Conservation (phyloP, 2,888 invertebrate genomes). For the Liopterus haemorrhoidalis region DNA sequence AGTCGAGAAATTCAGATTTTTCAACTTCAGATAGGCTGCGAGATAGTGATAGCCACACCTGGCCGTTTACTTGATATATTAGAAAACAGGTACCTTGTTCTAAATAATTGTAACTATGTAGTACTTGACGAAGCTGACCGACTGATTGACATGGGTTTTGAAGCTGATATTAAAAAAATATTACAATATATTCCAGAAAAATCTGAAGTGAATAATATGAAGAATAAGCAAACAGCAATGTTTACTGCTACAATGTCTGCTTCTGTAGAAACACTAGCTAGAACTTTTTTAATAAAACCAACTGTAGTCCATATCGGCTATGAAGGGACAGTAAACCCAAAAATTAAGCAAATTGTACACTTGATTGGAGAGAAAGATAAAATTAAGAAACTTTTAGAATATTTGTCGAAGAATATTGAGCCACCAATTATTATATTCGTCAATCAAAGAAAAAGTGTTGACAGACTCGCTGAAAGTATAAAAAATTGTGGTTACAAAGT, state of each 20-base stretch:
- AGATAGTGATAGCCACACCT: conserved; percentile 98
- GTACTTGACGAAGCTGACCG: conserved; percentile 95
- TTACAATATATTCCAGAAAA: conserved; percentile 86
- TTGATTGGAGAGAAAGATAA: conserved; percentile 95
- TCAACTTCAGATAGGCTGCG: no score
- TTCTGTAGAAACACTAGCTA: conserved; percentile 91
- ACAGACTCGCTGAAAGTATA: conserved; percentile 88
- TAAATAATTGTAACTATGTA: conserved; percentile 97
- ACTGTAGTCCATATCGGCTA: conserved; percentile 67
- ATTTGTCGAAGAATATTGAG: conserved; percentile 83
- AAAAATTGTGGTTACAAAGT: conserved; percentile 95
- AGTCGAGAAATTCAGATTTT: no score
- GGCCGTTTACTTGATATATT: conserved; percentile 98
- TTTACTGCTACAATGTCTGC: conserved; percentile 99
- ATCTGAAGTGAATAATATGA: conserved; percentile 95
- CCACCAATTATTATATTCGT: conserved; percentile 99
- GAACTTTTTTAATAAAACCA: conserved; percentile 89
- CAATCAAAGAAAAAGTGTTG: conserved; percentile 99
- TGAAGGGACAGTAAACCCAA: conserved; percentile 74
- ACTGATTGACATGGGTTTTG: conserved; percentile 99
- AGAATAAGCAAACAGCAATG: conserved; percentile 99
- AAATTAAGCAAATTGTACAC: conserved; percentile 95
- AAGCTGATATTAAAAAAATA: conserved; percentile 96
- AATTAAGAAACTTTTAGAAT: conserved; percentile 90
- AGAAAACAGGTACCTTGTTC: conserved; percentile 93